Conservation (phyloP, 2,888 invertebrate genomes). For the Trilocha varians region DNA sequence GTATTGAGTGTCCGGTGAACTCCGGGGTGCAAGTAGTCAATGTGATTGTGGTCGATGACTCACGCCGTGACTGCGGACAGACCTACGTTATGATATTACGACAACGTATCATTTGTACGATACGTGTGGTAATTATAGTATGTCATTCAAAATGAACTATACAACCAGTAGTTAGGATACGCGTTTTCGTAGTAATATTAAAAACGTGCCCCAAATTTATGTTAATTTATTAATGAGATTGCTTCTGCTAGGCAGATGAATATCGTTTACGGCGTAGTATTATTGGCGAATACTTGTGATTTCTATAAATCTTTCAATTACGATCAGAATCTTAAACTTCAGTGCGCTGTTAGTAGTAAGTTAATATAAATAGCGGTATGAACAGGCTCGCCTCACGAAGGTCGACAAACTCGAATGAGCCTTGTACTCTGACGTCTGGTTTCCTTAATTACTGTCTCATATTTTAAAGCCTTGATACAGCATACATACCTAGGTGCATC, state of each 20-base stretch:
- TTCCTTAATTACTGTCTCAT: slow-evolving; percentile 42
- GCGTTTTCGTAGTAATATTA: background rate
- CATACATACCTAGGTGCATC: too few species aligned
- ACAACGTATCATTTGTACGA: slow-evolving; percentile 18
- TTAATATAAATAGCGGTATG: slow-evolving; percentile 19
- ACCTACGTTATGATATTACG: slow-evolving; percentile 32
- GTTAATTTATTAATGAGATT: background rate
- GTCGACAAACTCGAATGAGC: slow-evolving; percentile 44
- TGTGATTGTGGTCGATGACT: slow-evolving; percentile 27
- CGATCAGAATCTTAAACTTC: too few species aligned
- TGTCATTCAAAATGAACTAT: background rate
- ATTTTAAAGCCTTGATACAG: too few species aligned
- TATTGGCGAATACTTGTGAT: too few species aligned
- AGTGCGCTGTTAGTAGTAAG: too few species aligned
- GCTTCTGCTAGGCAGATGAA: background rate
- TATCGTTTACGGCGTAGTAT: too few species aligned
- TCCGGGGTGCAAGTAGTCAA: slow-evolving; percentile 3
- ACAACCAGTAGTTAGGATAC: background rate
- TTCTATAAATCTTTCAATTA: too few species aligned
- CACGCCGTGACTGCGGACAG: slow-evolving; percentile 32
- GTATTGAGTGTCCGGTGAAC: slow-evolving; percentile 23
- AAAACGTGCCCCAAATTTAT: background rate
- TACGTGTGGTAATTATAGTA: background rate
- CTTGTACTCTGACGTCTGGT: slow-evolving; percentile 23
- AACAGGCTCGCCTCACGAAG: slow-evolving; percentile 35